These are phyloP conservation scores for Hylomyscus alleni DNA, from an alignment of 2,797 vertebrate genomes.

Conservation along the genomic window DNA sequence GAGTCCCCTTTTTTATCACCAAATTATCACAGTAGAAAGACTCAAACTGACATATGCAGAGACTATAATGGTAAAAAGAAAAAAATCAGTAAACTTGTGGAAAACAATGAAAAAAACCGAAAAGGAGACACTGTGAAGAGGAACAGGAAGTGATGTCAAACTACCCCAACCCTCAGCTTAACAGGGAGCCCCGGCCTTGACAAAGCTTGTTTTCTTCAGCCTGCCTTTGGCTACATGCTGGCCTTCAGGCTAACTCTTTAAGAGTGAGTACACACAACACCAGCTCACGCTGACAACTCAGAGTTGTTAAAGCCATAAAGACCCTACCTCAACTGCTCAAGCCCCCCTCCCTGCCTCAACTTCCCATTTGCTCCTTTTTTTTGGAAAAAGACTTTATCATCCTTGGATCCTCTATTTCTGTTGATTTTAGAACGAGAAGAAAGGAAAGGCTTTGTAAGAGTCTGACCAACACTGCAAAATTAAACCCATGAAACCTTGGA, in stretches of 20 bases:
- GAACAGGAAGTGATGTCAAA: slow-evolving; percentile 1
- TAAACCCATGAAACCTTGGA: not conserved
- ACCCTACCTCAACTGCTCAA: not conserved
- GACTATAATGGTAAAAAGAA: slow-evolving; percentile 31
- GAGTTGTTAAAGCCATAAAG: not conserved
- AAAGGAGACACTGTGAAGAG: not conserved
- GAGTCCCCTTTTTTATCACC: not conserved
- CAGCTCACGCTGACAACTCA: not conserved
- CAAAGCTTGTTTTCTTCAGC: not conserved
- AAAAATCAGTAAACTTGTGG: not conserved
- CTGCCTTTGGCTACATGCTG: not conserved
- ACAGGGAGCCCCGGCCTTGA: not conserved
- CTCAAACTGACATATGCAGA: not conserved
- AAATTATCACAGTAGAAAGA: slow-evolving; percentile 7
- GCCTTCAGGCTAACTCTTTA: not conserved
- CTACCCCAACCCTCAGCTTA: not conserved
- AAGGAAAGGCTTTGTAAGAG: slow-evolving; percentile 16
- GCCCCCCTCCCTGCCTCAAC: not conserved
- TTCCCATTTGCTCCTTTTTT: not conserved
- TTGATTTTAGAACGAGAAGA: slow-evolving; percentile 44
- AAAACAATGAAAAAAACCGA: not conserved
- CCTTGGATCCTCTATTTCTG: not conserved
- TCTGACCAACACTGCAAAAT: not conserved
- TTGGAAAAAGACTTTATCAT: not conserved
- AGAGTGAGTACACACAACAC: not conserved